These are phyloP conservation scores for Neopelma chrysocephalum DNA, from an alignment of 2,797 vertebrate species.

Conservation along the genomic window DNA sequence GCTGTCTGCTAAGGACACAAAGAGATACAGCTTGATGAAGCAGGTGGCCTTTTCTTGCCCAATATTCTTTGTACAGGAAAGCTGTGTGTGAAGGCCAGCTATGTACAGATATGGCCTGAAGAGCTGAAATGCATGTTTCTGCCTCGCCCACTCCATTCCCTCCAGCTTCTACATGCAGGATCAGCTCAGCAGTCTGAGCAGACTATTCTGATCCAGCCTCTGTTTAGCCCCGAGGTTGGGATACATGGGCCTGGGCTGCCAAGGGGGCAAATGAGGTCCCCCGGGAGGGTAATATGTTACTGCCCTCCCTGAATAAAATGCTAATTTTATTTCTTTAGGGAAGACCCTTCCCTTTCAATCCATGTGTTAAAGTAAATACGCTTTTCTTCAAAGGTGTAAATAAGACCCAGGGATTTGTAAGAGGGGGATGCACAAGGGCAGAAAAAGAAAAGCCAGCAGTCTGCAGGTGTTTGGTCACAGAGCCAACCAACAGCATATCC, in stretches of 20 bases:
- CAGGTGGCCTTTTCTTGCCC: background rate
- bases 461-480: background rate
- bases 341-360: background rate
- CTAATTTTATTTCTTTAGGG: background rate
- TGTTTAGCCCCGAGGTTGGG: background rate
- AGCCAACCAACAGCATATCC: background rate
- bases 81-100: background rate
- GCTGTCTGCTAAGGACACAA: background rate
- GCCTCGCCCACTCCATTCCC: background rate
- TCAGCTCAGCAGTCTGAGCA: background rate
- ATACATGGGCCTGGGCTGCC: rapidly evolving
- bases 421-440: background rate
- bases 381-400: background rate
- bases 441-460: background rate
- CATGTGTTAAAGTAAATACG: background rate
- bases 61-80: background rate
- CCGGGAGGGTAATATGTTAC: background rate
- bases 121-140: background rate
- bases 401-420: background rate
- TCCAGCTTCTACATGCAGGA: background rate
- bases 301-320: background rate
- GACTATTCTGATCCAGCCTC: background rate
- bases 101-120: background rate
- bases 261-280: background rate
- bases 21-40: background rate